Base-by-base conservation (phyloP, 1,140 invertebrate species). In the Metopolophium dirhodum region DNA sequence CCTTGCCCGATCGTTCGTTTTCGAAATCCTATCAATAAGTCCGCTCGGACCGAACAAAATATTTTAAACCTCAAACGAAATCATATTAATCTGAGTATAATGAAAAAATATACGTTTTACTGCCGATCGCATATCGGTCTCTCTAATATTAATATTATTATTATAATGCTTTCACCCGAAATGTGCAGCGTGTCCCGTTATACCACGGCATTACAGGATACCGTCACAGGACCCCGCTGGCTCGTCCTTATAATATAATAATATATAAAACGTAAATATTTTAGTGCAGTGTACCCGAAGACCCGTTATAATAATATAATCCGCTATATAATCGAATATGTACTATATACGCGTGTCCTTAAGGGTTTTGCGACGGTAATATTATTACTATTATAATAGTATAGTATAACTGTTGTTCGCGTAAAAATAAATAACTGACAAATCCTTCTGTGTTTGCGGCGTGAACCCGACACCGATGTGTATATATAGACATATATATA, bases 391-490 rank as follows among this genome's bases (percentile, higher is more conserved):
- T 26, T 86, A 83, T 83, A 83, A 11, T 37, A 41, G 20, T 20
- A n/a, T 41, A 45, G 23, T n/a, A n/a, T 88, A 51, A 88, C 86
- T 35, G 86, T 88, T 88, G 47, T 88, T 7, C 86, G 86, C 30
- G 86, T 51, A 88, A 88, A 88, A 77, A n/a, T 77, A n/a, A 18
- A 88, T 51, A 51, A 1, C 20, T 22, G 86, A 49, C 47, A 51
- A 82, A 91, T 91, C 61, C 61, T 82, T 91, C 90, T n/a, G 89
- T 41, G 54, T 26, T 14, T 30, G 86, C 30, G 86, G 20, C 61
- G 35, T 61, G 14, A 41, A 90, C 90, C 90, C 45, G 26, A 91
- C 1, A 91, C 54, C 18, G 90, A 49, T n/a, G 26, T 47, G 7
- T 26, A 2, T 54, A 51, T 20, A 14, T 51, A 51, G 22, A 20